phyloP scores from a whole-genome alignment of 2,888 invertebrate genomes.

The Noctuana brunneofusca region DNA sequence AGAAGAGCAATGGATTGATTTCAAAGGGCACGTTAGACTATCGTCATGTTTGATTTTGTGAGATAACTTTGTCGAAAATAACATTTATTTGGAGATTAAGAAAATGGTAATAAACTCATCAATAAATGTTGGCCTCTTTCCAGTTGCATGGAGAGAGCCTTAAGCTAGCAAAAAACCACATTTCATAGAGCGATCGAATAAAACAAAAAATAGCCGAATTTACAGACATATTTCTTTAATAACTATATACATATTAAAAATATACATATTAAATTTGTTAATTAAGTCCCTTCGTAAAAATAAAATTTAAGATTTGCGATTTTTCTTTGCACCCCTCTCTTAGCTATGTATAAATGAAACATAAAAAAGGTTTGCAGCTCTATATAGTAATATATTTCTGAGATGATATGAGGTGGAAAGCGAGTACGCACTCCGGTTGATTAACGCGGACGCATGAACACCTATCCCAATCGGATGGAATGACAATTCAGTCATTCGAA shows the following conservation, averaged over 20 bases:
- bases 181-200: no score
- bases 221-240: no score
- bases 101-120: not conserved
- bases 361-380: conserved; percentile 7
- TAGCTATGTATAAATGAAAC: conserved; percentile 2
- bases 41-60: not conserved
- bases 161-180: no score
- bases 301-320: no score
- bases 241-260: no score
- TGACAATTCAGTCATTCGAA: conserved; percentile 26
- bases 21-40: not conserved
- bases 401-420: conserved; percentile 18
- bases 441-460: conserved; percentile 23
- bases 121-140: not conserved
- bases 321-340: no score
- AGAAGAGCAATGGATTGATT: not conserved
- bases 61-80: not conserved
- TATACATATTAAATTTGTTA: no score
- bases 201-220: no score
- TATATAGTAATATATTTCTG: conserved; percentile 19
- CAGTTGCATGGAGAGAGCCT: no score
- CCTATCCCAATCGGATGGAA: conserved; percentile 20
- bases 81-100: not conserved
- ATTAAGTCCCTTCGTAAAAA: no score
- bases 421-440: conserved; percentile 27